Evolutionary conservation across 1,140 invertebrate species (phyloP).

Genomic region (Lycorma delicatula): DNA sequence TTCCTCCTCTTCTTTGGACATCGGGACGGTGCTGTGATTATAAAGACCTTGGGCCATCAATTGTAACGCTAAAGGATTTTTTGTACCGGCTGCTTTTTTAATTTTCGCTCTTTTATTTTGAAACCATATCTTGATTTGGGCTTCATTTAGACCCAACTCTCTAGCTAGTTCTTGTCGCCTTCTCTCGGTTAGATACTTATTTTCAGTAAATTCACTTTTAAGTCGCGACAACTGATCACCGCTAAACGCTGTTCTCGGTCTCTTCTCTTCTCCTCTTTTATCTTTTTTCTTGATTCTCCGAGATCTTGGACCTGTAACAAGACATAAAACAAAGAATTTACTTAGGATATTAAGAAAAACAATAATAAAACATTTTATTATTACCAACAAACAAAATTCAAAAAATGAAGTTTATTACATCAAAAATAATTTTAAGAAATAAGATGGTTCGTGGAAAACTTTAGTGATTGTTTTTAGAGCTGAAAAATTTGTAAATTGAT

Average conservation of each 20-base stretch:
- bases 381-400: background rate
- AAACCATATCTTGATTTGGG: slow-evolving; percentile 99
- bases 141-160: slow-evolving; percentile 90
- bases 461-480: too few species aligned
- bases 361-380: background rate
- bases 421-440: too few species aligned
- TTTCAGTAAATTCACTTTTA: slow-evolving; percentile 92
- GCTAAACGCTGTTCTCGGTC: slow-evolving; percentile 95
- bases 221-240: slow-evolving; percentile 86
- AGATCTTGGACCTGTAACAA: slow-evolving; percentile 74
- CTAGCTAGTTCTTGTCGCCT: slow-evolving; percentile 83
- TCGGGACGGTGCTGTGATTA: slow-evolving; percentile 78
- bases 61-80: slow-evolving; percentile 84
- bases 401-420: background rate
- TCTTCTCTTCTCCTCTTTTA: slow-evolving; percentile 71
- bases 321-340: background rate
- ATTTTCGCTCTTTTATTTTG: slow-evolving; percentile 98
- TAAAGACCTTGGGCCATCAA: slow-evolving; percentile 93
- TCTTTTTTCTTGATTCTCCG: slow-evolving; percentile 68
- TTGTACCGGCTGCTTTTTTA: slow-evolving; percentile 86
- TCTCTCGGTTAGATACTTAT: slow-evolving; percentile 91
- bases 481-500: too few species aligned
- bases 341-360: background rate
- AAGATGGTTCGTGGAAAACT: too few species aligned
- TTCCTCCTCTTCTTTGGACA: slow-evolving; percentile 76